Percentiles rank a stretch among this genome's conserved stretches.
phyloP scores from a whole-genome alignment of 2,797 vertebrate genomes.

The Danio kyathit region DNA sequence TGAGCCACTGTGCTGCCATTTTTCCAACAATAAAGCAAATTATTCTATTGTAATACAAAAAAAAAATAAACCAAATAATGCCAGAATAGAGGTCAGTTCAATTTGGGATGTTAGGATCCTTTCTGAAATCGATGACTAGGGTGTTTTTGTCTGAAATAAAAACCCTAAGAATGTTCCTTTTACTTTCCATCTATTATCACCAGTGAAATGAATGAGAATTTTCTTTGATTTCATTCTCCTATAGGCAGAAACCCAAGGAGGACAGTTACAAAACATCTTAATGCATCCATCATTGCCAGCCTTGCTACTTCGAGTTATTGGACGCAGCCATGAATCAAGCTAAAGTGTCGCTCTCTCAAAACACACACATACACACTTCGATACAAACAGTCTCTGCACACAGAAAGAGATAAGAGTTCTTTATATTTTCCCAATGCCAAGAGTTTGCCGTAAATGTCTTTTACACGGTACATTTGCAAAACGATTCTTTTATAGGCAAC shows the following conservation, averaged over 20 bases:
- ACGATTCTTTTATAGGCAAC: slow-evolving; percentile 49
- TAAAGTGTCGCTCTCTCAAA: slow-evolving; percentile 56
- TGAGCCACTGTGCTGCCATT: no score
- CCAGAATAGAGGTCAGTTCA: no score
- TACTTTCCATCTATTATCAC: background rate
- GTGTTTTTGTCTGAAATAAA: background rate
- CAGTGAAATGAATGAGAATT: background rate
- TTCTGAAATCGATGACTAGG: background rate
- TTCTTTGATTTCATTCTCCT: background rate
- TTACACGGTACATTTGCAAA: slow-evolving; percentile 53
- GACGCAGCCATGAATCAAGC: slow-evolving; percentile 63
- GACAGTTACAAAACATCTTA: slow-evolving; percentile 45
- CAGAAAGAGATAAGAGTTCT: slow-evolving; percentile 65
- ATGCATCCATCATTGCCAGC: slow-evolving; percentile 44
- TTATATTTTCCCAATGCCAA: slow-evolving; percentile 43
- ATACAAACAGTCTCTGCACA: slow-evolving; percentile 58
- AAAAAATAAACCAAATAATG: no score
- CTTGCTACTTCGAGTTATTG: slow-evolving; percentile 62
- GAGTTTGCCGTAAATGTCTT: slow-evolving; percentile 64
- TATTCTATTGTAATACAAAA: no score
- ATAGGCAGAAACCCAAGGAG: slow-evolving; percentile 9
- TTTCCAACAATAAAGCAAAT: no score
- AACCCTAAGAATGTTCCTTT: background rate
- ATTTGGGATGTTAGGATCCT: background rate
- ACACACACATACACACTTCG: slow-evolving; percentile 48